Evolutionary conservation across 2,113 vertebrate genomes (phyloP).

Genomic region (Microtus montanus): DNA sequence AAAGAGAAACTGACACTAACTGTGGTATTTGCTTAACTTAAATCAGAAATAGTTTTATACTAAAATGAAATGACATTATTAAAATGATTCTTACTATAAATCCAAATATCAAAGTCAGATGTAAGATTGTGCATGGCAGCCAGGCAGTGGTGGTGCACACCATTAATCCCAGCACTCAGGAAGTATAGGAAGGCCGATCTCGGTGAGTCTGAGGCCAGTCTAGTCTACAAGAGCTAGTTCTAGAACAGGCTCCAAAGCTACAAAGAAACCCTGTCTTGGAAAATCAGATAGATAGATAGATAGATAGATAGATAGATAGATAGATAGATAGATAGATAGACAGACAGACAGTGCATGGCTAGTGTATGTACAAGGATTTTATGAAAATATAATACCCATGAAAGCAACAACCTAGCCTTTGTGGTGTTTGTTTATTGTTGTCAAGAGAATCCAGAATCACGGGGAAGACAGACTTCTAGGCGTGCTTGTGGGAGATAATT

Average conservation of each 20-base stretch:
- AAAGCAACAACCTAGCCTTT: neutral
- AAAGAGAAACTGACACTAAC: neutral
- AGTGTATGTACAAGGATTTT: neutral
- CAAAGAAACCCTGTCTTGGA: no score
- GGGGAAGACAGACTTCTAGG: neutral
- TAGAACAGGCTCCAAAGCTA: no score
- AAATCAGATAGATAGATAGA: no score
- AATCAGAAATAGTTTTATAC: neutral
- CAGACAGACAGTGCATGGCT: rapidly evolving
- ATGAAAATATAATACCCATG: neutral
- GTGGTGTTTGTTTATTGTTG: neutral
- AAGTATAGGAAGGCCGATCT: no score
- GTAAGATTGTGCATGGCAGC: neutral
- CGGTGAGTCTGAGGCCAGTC: no score
- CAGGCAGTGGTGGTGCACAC: no score
- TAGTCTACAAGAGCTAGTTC: no score
- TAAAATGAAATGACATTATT: neutral
- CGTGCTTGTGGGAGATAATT: neutral
- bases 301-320: no score
- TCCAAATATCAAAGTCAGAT: neutral
- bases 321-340: no score
- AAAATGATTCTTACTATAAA: neutral
- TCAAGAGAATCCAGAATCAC: neutral
- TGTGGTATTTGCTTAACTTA: neutral
- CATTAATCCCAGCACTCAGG: no score